Evolutionary conservation across 2,113 vertebrate genomes (phyloP), one percentile per base, ranked within the genome.

Genomic region (Sturnira hondurensis): DNA sequence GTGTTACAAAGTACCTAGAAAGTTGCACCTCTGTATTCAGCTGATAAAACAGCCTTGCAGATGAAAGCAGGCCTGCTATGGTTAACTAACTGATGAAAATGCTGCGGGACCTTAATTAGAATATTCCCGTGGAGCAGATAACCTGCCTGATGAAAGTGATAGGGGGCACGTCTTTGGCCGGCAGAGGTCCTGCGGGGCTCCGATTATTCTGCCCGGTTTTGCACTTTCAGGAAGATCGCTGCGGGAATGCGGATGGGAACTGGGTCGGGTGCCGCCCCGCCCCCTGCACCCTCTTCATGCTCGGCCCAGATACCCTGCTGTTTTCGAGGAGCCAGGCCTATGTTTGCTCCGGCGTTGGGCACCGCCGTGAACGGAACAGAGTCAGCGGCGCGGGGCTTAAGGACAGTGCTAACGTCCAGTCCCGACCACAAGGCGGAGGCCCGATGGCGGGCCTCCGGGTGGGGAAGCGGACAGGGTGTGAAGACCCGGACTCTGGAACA

Each of bases 241-340:
- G 96, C 96, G 93, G 97, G 96, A 94, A 95, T 26, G 97, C 81
- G 89, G 95, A 97, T 98, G 97, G 95, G 97, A 98, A 96, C 56
- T 4, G 71, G 92, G 85, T 95, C 96, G n/a, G 67, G 96, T 94
- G 91, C 38, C 26, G 26, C 38, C 54, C 12, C 3, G 8, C 56
- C 56, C 56, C 22, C 22, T 9, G 56, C 9, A 58, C 22, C 20
- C 56, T 22, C 22, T 58, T 0, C 52, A 54, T 31, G 1, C 7
- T 17, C 20, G 24, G 24, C 41, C 33, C 77, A 4, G 41, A 58
- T 10, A 36, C 36, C 17, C 28, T 7, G 80, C 38, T 5, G 38
- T 24, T 86, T 22, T 3, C 2, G 13, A 31, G 61, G 58, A 38
- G 11, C 16, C 36, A n/a, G 17, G 28, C n/a, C 7, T 4, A 10